Evolutionary conservation across 2,888 invertebrate genomes (phyloP).

Genomic region (Baronia brevicornis): DNA sequence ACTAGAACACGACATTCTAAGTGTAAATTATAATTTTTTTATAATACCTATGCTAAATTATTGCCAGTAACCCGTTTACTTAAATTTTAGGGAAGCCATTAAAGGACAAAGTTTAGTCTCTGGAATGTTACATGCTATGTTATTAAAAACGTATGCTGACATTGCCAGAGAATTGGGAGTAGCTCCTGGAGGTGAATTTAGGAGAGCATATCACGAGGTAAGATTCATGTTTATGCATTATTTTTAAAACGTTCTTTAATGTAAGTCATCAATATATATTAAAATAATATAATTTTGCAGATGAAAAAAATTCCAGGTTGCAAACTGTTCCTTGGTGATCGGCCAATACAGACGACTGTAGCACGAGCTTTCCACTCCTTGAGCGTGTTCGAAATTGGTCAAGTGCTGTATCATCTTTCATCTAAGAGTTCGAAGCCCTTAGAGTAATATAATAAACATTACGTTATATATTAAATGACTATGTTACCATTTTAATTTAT

Average conservation of each 20-base stretch:
- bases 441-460: conserved; percentile 39
- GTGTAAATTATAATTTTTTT: no score
- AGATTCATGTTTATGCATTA: conserved; percentile 6
- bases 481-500: background rate
- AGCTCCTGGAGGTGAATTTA: conserved; percentile 66
- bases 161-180: conserved; percentile 66
- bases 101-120: conserved; percentile 62
- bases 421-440: conserved; percentile 56
- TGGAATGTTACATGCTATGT: conserved; percentile 66
- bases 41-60: no score
- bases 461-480: no score
- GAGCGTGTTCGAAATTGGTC: conserved; percentile 57
- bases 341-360: conserved; percentile 66
- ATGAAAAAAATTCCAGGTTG: conserved; percentile 68
- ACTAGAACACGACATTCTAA: no score
- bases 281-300: conserved; percentile 31
- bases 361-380: conserved; percentile 63
- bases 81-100: conserved; percentile 44
- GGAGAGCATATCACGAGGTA: conserved; percentile 67
- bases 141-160: conserved; percentile 65
- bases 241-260: no score
- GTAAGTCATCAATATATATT: background rate
- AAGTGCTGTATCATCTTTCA: conserved; percentile 62
- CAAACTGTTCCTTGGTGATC: conserved; percentile 62
- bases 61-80: conserved; percentile 1